phyloP scores from a whole-genome alignment of 2,113 vertebrate genomes.

The Rana temporaria region DNA sequence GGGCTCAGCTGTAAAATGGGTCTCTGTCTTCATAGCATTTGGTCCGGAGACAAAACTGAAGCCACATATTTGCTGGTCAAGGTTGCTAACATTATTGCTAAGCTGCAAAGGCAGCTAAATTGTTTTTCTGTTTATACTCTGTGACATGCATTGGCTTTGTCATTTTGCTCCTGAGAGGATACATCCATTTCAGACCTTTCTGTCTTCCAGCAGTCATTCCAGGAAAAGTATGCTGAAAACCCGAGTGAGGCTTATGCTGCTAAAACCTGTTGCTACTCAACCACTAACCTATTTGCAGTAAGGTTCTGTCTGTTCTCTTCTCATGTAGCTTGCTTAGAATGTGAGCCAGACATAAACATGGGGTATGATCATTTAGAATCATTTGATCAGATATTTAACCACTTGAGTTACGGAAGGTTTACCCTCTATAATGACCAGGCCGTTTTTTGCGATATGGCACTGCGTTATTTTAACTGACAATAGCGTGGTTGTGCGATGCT shows the following conservation, averaged over 20 bases:
- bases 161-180: slow-evolving; percentile 1
- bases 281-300: no score
- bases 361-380: no score
- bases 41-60: slow-evolving; percentile 19
- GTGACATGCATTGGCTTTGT: slow-evolving; percentile 4
- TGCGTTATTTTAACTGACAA: no score
- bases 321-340: no score
- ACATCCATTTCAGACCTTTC: neutral
- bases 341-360: no score
- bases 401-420: no score
- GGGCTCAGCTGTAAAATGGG: slow-evolving; percentile 20
- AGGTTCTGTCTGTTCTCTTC: no score
- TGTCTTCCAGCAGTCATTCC: neutral
- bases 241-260: neutral
- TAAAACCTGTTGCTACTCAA: neutral
- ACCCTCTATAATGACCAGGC: no score
- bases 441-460: no score
- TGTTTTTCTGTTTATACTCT: slow-evolving; percentile 19
- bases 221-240: no score
- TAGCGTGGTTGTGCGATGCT: no score
- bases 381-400: no score
- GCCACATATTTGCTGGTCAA: slow-evolving; percentile 7
- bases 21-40: slow-evolving; percentile 21
- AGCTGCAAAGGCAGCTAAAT: slow-evolving; percentile 18
- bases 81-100: slow-evolving; percentile 24